Evolutionary conservation across 2,888 invertebrate species (phyloP).

Genomic region (Pollenia griseotomentosa): DNA sequence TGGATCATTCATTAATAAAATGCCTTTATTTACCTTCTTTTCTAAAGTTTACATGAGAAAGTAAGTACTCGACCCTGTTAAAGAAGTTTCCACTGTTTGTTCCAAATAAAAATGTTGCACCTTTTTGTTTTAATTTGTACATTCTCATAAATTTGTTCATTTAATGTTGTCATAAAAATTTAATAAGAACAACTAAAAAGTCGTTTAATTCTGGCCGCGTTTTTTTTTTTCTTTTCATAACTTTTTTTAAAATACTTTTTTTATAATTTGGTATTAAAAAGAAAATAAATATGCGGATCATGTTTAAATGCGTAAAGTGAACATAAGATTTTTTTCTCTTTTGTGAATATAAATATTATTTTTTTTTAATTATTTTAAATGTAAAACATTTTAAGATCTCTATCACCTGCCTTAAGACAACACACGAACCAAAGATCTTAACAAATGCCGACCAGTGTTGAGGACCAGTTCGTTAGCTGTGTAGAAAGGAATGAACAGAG

Average conservation of each 20-base stretch:
- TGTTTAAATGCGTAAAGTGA: neutral
- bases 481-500: no score
- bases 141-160: conserved; percentile 38
- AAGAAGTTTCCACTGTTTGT: neutral
- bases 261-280: neutral
- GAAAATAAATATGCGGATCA: conserved; percentile 22
- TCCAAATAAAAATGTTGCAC: conserved; percentile 36
- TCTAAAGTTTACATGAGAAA: no score
- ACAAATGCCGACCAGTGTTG: neutral
- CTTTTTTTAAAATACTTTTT: neutral
- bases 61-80: neutral
- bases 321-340: neutral
- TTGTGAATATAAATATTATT: conserved; percentile 7
- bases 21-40: no score
- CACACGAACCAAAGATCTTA: neutral
- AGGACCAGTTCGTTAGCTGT: no score
- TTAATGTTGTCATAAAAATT: conserved; percentile 61
- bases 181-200: conserved; percentile 38
- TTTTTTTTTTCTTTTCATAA: neutral
- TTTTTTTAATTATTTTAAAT: conserved; percentile 12
- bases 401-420: conserved; percentile 1
- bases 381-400: neutral
- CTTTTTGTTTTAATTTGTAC: conserved; percentile 19
- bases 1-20: no score
- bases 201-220: conserved; percentile 12